A percentile compares a stretch with the other conserved stretches of the same genome.
Conservation (phyloP, 2,797 vertebrate species). For the Xiphophorus birchmanni region DNA sequence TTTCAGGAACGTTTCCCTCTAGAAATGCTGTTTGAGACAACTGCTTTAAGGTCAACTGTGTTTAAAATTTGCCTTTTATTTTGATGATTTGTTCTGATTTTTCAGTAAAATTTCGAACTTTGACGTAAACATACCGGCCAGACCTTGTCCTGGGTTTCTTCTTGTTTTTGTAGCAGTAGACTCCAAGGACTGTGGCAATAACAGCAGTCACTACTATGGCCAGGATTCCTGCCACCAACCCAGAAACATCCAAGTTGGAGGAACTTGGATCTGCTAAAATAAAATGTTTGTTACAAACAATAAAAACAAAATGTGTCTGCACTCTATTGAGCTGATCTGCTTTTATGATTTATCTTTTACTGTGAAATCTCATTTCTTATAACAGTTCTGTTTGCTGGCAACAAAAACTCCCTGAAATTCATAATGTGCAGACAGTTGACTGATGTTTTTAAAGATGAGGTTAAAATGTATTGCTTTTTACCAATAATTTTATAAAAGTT, state of each 20-base stretch:
- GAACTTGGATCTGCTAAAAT: constrained; percentile 30
- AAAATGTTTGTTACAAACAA: background rate
- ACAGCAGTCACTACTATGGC: constrained; percentile 55
- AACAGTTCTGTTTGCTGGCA: background rate
- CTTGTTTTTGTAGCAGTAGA: constrained; percentile 79
- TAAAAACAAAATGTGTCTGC: background rate
- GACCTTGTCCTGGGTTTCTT: constrained; percentile 46
- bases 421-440: background rate
- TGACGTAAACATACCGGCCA: constrained; percentile 50
- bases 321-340: background rate
- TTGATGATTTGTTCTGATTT: background rate
- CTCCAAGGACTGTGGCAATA: constrained; percentile 71
- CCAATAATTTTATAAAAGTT: background rate
- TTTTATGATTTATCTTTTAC: background rate
- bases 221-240: constrained; percentile 76
- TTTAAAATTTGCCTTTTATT: background rate
- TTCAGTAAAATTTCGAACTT: background rate
- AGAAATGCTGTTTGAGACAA: too few species aligned
- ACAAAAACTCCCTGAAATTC: background rate
- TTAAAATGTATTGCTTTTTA: background rate
- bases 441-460: background rate
- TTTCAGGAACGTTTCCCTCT: too few species aligned
- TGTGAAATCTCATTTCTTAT: background rate
- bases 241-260: constrained; percentile 70
- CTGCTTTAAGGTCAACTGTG: background rate